Conservation (phyloP, 2,797 vertebrate species). For the Microctenopoma lineatum region DNA sequence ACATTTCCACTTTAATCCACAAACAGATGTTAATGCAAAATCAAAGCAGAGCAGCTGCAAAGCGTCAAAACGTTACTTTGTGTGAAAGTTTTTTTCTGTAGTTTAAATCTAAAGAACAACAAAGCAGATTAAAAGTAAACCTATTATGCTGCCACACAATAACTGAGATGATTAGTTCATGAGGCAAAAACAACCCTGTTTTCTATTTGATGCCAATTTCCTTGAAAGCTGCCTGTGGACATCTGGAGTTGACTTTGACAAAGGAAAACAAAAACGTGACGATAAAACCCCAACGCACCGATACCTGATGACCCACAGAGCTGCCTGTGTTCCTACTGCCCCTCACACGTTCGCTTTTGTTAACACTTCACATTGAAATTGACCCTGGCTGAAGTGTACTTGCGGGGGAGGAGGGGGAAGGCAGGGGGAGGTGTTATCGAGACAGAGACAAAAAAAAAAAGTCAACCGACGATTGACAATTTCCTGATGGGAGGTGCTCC, state of each 20-base stretch:
- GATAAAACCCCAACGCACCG: constrained; percentile 18
- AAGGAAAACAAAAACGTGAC: constrained; percentile 18
- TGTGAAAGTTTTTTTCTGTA: background rate
- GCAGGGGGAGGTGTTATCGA: constrained; percentile 76
- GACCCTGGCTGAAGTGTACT: constrained; percentile 79
- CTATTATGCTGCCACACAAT: background rate
- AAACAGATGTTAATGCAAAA: constrained; percentile 25
- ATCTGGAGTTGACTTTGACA: constrained; percentile 24
- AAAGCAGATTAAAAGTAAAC: background rate
- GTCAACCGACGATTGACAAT: constrained; percentile 86
- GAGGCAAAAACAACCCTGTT: fast-evolving
- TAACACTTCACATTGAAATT: constrained; percentile 94
- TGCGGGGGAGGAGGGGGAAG: constrained; percentile 56
- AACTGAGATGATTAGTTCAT: background rate
- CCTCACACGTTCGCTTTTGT: constrained; percentile 82
- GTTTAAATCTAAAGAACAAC: background rate
- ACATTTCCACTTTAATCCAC: constrained; percentile 70
- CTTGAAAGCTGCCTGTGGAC: constrained; percentile 63
- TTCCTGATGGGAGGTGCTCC: constrained; percentile 88
- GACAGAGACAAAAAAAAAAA: constrained; percentile 69
- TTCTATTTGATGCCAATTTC: background rate
- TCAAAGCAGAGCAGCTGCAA: background rate
- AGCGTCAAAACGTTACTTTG: background rate
- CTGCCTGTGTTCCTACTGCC: constrained; percentile 16
- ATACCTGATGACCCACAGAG: constrained; percentile 24